phyloP scores from a whole-genome alignment of 2,113 vertebrate species.

The Cephalopterus ornatus region DNA sequence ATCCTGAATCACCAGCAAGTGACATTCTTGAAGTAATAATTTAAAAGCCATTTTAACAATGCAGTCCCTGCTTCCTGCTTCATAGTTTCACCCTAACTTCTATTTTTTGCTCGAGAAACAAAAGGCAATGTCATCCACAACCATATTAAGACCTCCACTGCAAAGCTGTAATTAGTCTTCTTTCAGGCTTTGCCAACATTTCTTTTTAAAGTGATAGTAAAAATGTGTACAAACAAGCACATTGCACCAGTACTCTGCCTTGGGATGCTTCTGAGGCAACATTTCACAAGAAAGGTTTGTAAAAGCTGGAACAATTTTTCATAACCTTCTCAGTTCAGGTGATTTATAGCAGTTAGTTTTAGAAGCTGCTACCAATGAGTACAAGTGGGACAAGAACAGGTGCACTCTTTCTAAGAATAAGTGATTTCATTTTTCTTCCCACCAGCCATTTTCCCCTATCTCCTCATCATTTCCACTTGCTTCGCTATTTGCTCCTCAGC shows the following conservation, averaged over 20 bases:
- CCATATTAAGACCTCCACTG: slow-evolving; percentile 30
- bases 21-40: slow-evolving; percentile 56
- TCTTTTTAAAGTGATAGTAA: slow-evolving; percentile 16
- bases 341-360: slow-evolving; percentile 1
- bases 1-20: slow-evolving; percentile 51
- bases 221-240: slow-evolving; percentile 20
- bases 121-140: slow-evolving; percentile 51
- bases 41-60: slow-evolving; percentile 34
- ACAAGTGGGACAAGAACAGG: not conserved
- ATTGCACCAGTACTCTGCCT: not conserved
- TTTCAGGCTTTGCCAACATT: slow-evolving; percentile 36
- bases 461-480: not conserved
- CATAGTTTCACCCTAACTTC: slow-evolving; percentile 33
- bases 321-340: not conserved
- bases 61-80: slow-evolving; percentile 8
- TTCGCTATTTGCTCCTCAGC: not conserved
- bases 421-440: slow-evolving; percentile 20
- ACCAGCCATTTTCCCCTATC: not conserved
- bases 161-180: slow-evolving; percentile 54
- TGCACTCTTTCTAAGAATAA: not conserved
- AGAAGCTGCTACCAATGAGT: not conserved
- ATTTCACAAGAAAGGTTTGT: not conserved
- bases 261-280: not conserved
- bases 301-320: not conserved
- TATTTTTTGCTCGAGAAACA: slow-evolving; percentile 53